These are phyloP conservation scores for Galago senegalensis DNA, from an alignment of 2,797 vertebrate species.

Conservation along the genomic window DNA sequence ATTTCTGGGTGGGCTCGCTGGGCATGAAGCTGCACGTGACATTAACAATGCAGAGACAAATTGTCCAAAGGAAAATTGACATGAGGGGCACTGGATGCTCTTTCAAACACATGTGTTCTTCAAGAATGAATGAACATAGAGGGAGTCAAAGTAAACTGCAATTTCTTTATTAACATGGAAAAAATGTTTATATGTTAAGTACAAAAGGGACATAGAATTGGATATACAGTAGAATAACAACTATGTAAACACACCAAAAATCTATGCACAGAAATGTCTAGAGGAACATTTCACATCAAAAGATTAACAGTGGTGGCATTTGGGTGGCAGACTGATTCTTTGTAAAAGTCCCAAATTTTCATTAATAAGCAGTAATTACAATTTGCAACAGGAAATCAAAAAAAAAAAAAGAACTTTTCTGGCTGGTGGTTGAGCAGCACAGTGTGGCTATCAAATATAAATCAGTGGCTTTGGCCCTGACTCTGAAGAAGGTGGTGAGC, in stretches of 20 bases:
- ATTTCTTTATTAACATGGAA: conserved; percentile 74
- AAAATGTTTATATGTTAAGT: conserved; percentile 86
- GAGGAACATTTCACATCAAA: conserved; percentile 78
- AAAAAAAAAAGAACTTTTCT: conserved; percentile 14
- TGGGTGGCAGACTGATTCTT: conserved; percentile 60
- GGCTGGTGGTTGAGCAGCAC: conserved; percentile 73
- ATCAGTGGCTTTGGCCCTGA: conserved; percentile 55
- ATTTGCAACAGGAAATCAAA: conserved; percentile 57
- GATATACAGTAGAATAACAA: conserved; percentile 83
- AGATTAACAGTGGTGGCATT: conserved; percentile 78
- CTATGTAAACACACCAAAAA: conserved; percentile 83
- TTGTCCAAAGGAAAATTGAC: conserved; percentile 63
- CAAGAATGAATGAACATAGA: not conserved
- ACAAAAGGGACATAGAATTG: conserved; percentile 86
- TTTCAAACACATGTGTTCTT: not conserved
- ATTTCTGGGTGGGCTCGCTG: conserved; percentile 48
- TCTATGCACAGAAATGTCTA: conserved; percentile 82
- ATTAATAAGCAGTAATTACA: conserved; percentile 75
- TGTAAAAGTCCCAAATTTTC: conserved; percentile 64
- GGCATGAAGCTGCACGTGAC: conserved; percentile 45
- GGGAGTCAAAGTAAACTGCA: not conserved
- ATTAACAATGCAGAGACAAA: conserved; percentile 76
- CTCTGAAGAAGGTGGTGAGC: not conserved
- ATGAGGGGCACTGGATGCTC: not conserved
- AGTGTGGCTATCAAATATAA: not conserved